Evolutionary conservation across 2,888 invertebrate genomes (phyloP), one percentile per base, ranked within the genome.

Genomic region (Drosophila imparisetae): DNA sequence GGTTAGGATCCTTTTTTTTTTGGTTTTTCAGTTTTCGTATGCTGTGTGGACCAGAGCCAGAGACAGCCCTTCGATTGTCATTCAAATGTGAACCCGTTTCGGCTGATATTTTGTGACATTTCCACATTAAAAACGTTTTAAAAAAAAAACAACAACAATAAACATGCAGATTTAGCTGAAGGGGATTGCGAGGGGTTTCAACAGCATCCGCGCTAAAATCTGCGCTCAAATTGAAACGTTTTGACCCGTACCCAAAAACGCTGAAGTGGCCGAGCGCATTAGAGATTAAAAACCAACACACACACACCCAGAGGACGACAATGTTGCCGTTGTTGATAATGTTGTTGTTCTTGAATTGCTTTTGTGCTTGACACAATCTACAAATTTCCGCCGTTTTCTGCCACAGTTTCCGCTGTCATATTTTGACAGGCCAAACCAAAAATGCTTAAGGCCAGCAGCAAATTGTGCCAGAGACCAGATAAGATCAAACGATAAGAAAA

Each of bases 131-230:
- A 90, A 89, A 85, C 78, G 83, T 86, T 89, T 84, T 66, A 67
- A 69, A 81, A 83, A 62, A 52, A 60, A 57, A 54, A 59, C 53
- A 58, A 49, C 36, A 53, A 60, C 36, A 59, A 54, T 40, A 89
- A 89, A 89, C 84, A 89, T 74, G 75, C 75, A 82, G 82, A 86
- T 78, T 83, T 77, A 40, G 64, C 3, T 0, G 30, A 59, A 66
- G 55, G 34, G 52, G 64, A 45, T 61, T 57, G 55, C 21, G 52
- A 61, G 36, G 64, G 62, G 53, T 60, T 49, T 30, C 67, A 60
- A 77, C 88, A 89, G 90, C 88, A 88, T 85, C 80, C 83, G 87
- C 72, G 89, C 83, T 83, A 85, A 89, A 90, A 90, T 89, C 89
- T 86, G 60, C 61, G 83, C 88, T 89, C 81, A 89, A 68, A 83